phyloP scores from a whole-genome alignment of 2,888 invertebrate genomes.

The Serripes groenlandicus region DNA sequence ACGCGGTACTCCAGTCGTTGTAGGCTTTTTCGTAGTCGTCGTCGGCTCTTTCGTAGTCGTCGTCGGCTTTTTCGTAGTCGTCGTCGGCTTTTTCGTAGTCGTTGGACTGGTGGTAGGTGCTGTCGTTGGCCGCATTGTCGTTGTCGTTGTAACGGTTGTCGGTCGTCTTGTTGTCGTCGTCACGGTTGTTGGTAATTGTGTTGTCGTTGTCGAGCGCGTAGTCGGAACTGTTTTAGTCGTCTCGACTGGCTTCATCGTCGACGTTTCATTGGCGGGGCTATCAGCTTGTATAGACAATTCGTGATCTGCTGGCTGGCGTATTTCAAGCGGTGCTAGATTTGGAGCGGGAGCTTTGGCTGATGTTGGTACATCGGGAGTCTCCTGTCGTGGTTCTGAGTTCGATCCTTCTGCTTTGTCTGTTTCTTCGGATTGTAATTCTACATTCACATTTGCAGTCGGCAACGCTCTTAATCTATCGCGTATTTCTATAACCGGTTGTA shows the following conservation, averaged over 20 bases:
- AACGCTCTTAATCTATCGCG: background rate
- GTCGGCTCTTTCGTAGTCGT: slow-evolving; percentile 18
- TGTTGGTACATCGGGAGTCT: no score
- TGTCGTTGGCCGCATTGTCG: slow-evolving; percentile 30
- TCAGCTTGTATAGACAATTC: no score
- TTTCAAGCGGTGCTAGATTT: background rate
- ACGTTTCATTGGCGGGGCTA: no score
- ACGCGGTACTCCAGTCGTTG: slow-evolving; percentile 36
- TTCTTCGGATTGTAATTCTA: background rate
- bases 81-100: slow-evolving; percentile 22
- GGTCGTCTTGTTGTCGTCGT: slow-evolving; percentile 57
- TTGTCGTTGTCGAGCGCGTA: no score
- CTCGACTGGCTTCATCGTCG: no score
- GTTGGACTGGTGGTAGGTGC: slow-evolving; percentile 29
- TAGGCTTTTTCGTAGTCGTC: slow-evolving; percentile 25
- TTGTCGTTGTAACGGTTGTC: slow-evolving; percentile 25
- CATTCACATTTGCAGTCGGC: background rate
- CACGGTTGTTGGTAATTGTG: no score
- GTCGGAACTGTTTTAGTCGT: no score
- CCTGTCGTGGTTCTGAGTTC: no score
- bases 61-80: slow-evolving; percentile 25
- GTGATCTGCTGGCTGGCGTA: no score
- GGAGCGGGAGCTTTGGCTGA: background rate
- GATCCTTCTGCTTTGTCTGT: background rate
- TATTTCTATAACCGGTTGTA: no score